Base-by-base conservation (phyloP, 2,888 invertebrate species). In the Athalia circularis region DNA sequence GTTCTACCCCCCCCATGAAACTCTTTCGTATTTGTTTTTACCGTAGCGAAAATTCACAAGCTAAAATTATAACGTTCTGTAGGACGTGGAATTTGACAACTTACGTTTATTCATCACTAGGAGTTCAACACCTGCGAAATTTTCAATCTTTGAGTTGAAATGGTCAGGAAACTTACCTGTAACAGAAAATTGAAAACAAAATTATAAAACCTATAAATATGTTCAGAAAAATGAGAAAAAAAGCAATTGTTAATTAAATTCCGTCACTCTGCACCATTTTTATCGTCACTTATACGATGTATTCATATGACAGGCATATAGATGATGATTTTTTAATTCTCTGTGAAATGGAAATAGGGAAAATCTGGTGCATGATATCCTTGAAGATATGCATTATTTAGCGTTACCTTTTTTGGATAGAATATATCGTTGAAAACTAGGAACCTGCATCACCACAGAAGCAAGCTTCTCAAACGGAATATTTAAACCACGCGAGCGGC, bases 1-100 rank as follows among this genome's bases (percentile, higher is more conserved):
- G 84, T 88, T 88, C 88, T 88, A 88, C 86, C 86, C 85, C 84
- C 81, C 82, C 77, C 80, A 79, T 77, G 43, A 50, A 75, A 50
- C 75, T 59, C 29, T 45, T 47, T 75, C 29, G 43, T 13, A 62
- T 64, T 43, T 50, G 13, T 64, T 75, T 52, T 29, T 48, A n/a
- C 11, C 54, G 11, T 29, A 29, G 15, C 4, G 13, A 48, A 52
- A 67, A 67, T 67, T 5, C 67, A 48, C 15, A 52, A 15, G 13
- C 64, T 65, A 9, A 43, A 8, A 65, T 3, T 65, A 45, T 13
- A 65, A 5, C 8, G 15, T 43, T 43, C 29, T 5, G n/a, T 45
- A 29, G 29, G 29, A 11, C 45, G 9, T 15, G 9, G 45, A 9
- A 4, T 65, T 65, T 3, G 11, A 43, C 45, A n/a, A 65, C 45